Evolutionary conservation across 2,888 invertebrate species (phyloP).

Genomic region (Tetragonula carbonaria): DNA sequence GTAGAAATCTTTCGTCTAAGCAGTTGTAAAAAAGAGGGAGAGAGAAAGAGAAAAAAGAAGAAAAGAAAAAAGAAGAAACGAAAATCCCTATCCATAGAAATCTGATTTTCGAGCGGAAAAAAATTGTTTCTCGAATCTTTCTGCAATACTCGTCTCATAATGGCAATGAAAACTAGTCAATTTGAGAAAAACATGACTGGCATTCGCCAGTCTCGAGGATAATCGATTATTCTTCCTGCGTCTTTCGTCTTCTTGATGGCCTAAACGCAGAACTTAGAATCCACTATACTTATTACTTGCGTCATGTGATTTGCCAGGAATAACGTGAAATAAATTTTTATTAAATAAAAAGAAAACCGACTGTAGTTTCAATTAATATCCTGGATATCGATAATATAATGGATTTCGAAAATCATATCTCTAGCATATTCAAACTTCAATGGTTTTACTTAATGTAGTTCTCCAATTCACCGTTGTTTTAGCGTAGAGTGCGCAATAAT

Average conservation of each 20-base stretch:
- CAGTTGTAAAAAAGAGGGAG: not conserved
- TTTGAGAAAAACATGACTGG: not conserved
- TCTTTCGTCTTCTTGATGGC: conserved; percentile 65
- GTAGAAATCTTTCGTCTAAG: conserved; percentile 22
- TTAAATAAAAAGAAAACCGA: conserved; percentile 36
- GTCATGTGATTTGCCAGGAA: conserved; percentile 65
- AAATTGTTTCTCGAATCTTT: conserved; percentile 5
- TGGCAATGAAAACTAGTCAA: conserved; percentile 19
- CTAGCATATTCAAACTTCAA: too few species aligned
- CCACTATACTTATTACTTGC: conserved; percentile 53
- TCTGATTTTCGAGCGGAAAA: not conserved
- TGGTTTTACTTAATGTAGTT: too few species aligned
- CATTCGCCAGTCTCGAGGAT: conserved; percentile 16
- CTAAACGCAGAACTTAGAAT: conserved; percentile 62
- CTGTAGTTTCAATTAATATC: not conserved
- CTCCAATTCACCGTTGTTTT: too few species aligned
- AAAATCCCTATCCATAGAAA: not conserved
- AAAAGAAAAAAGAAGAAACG: not conserved
- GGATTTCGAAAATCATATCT: too few species aligned
- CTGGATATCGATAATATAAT: not conserved
- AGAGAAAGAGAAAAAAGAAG: not conserved
- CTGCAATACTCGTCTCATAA: conserved; percentile 26
- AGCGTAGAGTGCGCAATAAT: too few species aligned
- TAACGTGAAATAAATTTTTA: conserved; percentile 73
- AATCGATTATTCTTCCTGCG: conserved; percentile 25